Conservation (phyloP, 2,113 vertebrate species). For the Rutilus rutilus region DNA sequence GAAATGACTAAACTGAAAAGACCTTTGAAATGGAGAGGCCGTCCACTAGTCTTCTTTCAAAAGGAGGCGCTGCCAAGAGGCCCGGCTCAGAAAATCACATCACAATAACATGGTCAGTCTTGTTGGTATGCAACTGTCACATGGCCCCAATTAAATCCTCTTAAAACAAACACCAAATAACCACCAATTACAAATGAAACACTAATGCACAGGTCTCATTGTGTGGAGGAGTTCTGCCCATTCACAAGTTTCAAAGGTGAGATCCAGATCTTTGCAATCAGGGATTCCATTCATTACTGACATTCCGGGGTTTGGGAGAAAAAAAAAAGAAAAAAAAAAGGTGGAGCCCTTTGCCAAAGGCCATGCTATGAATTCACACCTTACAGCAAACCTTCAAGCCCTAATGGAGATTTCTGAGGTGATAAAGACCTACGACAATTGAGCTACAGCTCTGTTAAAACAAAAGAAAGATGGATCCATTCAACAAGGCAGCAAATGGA, state of each 20-base stretch:
- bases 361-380: conserved; percentile 32
- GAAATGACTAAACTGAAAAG: conserved; percentile 27
- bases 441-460: conserved; percentile 19
- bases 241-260: conserved; percentile 41
- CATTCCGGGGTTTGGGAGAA: conserved; percentile 15
- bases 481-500: conserved; percentile 29
- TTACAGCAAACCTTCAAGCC: conserved; percentile 41
- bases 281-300: conserved; percentile 45
- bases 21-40: conserved; percentile 32
- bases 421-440: conserved; percentile 13
- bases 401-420: conserved; percentile 4
- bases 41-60: neutral
- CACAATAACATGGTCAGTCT: conserved; percentile 8
- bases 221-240: neutral
- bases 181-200: neutral
- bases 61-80: conserved; percentile 22
- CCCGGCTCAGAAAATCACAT: conserved; percentile 31
- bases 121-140: conserved; percentile 25
- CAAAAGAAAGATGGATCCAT: conserved; percentile 13
- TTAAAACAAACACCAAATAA: conserved; percentile 29
- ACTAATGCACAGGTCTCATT: neutral
- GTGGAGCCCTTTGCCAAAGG: conserved; percentile 41
- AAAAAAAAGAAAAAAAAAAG: conserved; percentile 10
- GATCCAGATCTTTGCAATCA: conserved; percentile 34
- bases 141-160: conserved; percentile 19